Evolutionary conservation across 2,888 invertebrate species (phyloP).

Genomic region (Octodonta nipae): DNA sequence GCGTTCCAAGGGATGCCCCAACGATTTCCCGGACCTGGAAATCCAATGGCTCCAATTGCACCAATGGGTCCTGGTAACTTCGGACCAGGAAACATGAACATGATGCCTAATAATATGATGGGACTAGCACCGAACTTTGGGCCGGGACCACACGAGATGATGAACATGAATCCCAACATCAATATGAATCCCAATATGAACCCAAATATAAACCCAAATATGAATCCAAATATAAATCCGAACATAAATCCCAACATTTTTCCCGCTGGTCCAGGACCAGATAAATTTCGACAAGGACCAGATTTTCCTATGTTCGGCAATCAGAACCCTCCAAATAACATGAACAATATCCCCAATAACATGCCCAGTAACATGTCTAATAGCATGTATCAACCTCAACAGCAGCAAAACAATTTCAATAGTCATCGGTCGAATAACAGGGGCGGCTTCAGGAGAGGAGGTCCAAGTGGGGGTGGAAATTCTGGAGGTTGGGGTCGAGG

Average conservation of each 20-base stretch:
- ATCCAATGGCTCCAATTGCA: constrained; percentile 13
- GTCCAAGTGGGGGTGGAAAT: constrained; percentile 24
- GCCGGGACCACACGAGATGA: constrained; percentile 22
- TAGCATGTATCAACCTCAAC: constrained; percentile 12
- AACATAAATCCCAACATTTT: constrained; percentile 27
- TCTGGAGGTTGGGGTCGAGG: constrained; percentile 43
- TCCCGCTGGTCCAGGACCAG: constrained; percentile 20
- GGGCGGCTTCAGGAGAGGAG: constrained; percentile 16
- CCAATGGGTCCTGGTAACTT: constrained; percentile 8
- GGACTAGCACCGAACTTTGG: constrained; percentile 1
- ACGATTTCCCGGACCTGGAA: constrained; percentile 12
- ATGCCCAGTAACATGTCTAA: constrained; percentile 29
- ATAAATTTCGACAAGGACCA: constrained; percentile 11
- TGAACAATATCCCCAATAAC: constrained; percentile 23
- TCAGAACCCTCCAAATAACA: constrained; percentile 9
- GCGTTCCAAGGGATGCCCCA: constrained; percentile 16
- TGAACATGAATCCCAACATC: constrained; percentile 31
- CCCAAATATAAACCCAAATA: constrained; percentile 29
- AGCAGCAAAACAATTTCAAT: constrained; percentile 14
- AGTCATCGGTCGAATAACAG: too few species aligned
- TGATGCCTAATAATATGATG: neutral
- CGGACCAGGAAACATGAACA: constrained; percentile 18
- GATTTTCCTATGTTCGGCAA: constrained; percentile 7
- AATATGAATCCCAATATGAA: constrained; percentile 34
- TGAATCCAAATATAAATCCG: constrained; percentile 16